These are phyloP conservation scores for Hemaris fuciformis DNA, from an alignment of 2,888 invertebrate species.

Conservation along the genomic window DNA sequence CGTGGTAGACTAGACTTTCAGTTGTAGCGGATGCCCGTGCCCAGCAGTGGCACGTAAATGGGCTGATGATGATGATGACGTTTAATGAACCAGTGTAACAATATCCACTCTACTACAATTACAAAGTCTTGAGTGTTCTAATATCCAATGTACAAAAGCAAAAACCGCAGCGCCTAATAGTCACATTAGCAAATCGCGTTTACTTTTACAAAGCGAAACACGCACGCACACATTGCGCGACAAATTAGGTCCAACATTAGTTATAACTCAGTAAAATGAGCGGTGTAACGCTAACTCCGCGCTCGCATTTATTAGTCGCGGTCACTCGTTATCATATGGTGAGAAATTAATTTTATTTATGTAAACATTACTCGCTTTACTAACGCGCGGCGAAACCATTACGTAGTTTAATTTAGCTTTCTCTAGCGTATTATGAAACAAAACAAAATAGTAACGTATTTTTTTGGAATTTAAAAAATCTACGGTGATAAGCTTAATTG, in stretches of 20 bases:
- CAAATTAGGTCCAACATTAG: conserved; percentile 7
- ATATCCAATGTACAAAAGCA: background rate
- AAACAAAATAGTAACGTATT: no score
- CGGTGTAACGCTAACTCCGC: conserved; percentile 5
- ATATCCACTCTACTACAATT: background rate
- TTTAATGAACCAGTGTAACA: no score
- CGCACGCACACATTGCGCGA: conserved; percentile 4
- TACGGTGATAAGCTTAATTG: no score
- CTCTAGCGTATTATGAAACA: background rate
- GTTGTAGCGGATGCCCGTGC: no score
- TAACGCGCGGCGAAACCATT: background rate
- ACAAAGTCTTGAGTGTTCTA: background rate
- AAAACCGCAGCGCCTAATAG: background rate
- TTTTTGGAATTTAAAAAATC: no score
- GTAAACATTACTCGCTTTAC: conserved; percentile 1
- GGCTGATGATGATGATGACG: no score
- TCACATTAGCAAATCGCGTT: background rate
- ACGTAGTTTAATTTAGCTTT: background rate
- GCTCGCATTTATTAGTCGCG: conserved; percentile 6
- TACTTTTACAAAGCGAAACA: background rate
- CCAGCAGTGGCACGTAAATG: no score
- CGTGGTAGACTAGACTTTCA: no score
- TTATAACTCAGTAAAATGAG: background rate
- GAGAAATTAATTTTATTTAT: conserved; percentile 3
- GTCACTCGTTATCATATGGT: conserved; percentile 3